Base-by-base conservation (phyloP, 2,888 invertebrate genomes). In the Caenorhabditis sinica region DNA sequence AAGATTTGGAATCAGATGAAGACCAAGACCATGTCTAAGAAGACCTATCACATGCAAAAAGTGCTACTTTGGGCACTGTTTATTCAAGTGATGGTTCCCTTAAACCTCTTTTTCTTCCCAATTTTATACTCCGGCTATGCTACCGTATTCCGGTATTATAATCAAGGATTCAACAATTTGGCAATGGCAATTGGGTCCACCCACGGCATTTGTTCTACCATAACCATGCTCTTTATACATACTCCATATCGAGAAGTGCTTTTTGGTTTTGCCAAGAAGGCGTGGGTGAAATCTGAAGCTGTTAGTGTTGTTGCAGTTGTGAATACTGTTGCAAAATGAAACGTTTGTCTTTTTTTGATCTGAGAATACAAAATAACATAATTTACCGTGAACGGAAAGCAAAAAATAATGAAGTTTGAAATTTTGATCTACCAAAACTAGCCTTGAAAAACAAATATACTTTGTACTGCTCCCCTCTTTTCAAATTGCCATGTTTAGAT, bases 141-240 rank as follows among this genome's bases (percentile, higher is more conserved):
- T 36, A 45, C 49, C 0, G 36, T 65, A 13, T 56, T 33, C 8
- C 36, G 36, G 2, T 43, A 72, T 33, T 66, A 56, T 25, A 80
- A 80, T 49, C 79, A 80, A 25, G 72, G 63, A 45, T 15, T n/a
- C 33, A 80, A 80, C 25, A 80, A 80, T 30, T 40, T 80, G 23
- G 51, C 72, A 20, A 45, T 80, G 15, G 45, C 65, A 8, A 40
- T 36, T 1, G 58, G 56, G 8, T 72, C 71, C 11, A 23, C 45
- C 30, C 79, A 79, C 33, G 79, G 79, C 36, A 71, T 71, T 5
- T 25, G 23, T 17, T 53, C 69, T 28, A 71, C 71, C 9, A 20
- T 65, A 33, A 53, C 63, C 9, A 79, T 79, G 79, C 23, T 79
- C 5, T 45, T 79, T 1, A 61, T 79, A 15, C 79, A 79, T 33